Evolutionary conservation across 1,140 invertebrate species (phyloP).

Genomic region (Chionoecetes opilio): DNA sequence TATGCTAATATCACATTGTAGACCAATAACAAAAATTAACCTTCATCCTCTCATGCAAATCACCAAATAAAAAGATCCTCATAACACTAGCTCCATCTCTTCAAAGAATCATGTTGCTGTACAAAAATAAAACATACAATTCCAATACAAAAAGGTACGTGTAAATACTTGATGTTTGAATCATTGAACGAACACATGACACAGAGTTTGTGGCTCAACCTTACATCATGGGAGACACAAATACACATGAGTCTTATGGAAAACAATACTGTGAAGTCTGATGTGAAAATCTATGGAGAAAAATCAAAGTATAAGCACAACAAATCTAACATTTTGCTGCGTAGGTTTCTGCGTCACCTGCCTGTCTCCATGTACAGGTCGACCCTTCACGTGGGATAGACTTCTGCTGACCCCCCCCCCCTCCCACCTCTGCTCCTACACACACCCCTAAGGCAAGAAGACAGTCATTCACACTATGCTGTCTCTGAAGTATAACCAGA

Average conservation of each 20-base stretch:
- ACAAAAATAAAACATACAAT: conserved; percentile 27
- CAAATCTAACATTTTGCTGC: not conserved
- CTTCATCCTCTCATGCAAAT: not conserved
- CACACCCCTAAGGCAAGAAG: not conserved
- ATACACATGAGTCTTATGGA: not conserved
- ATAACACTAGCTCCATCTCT: not conserved
- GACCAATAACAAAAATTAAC: too few species aligned
- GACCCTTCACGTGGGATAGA: not conserved
- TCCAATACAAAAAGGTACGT: not conserved
- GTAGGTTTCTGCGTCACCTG: not conserved
- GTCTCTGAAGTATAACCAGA: not conserved
- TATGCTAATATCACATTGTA: conserved; percentile 43
- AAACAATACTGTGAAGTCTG: too few species aligned
- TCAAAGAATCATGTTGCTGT: not conserved
- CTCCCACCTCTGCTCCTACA: not conserved
- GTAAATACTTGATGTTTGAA: not conserved
- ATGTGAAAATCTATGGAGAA: not conserved
- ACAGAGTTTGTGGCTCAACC: not conserved
- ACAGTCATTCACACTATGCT: not conserved
- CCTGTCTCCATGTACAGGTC: not conserved
- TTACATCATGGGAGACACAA: not conserved
- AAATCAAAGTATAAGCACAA: not conserved
- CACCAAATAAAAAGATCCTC: not conserved
- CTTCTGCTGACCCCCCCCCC: not conserved
- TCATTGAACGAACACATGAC: not conserved